A percentile compares a stretch with the other conserved stretches of the same genome.
Evolutionary conservation across 35 echinoderm and acorn worm genomes (phyloP).

Genomic region (Hemicentrotus pulcherrimus): DNA sequence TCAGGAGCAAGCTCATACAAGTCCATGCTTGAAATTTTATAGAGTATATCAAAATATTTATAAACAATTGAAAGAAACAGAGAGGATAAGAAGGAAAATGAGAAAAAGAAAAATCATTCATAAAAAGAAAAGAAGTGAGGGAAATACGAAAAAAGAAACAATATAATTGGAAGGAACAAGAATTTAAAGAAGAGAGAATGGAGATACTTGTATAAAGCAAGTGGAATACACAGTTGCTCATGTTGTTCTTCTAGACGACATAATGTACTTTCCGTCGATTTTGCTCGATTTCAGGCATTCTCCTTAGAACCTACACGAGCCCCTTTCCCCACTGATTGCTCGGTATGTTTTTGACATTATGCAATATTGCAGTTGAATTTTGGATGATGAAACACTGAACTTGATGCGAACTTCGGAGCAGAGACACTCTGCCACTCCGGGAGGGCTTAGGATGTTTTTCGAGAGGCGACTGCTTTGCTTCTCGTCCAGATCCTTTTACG

Average conservation of each 20-base stretch:
- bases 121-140: background rate
- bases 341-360: background rate
- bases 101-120: background rate
- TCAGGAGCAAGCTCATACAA: too few species aligned
- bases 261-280: background rate
- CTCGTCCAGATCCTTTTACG: background rate
- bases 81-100: too few species aligned
- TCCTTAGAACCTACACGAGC: background rate
- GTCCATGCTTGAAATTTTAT: too few species aligned
- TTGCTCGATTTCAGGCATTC: background rate
- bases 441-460: background rate
- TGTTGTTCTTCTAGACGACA: background rate
- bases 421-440: background rate
- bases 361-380: background rate
- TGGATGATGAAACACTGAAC: constrained; percentile 8
- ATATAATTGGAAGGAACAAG: background rate
- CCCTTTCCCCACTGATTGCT: background rate
- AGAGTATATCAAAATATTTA: too few species aligned
- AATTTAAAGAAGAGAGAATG: background rate
- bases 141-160: background rate
- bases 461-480: background rate
- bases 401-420: background rate
- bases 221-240: background rate
- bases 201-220: background rate
- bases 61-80: too few species aligned